Evolutionary conservation across 2,888 invertebrate genomes (phyloP).

Genomic region (Drosophila seclusa): DNA sequence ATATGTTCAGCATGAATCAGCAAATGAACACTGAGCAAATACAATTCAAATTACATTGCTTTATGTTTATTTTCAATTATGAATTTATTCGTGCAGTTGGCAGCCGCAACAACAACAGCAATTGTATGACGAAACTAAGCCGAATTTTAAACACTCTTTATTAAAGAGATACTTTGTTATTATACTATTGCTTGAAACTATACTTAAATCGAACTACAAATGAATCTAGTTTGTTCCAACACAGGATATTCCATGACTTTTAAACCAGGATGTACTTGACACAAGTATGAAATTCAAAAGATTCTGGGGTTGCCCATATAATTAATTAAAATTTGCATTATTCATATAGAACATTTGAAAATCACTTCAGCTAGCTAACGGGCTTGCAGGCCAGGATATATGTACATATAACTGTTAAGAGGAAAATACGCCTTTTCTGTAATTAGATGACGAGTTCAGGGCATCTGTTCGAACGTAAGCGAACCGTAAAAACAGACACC

Average conservation of each 20-base stretch:
- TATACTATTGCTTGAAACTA: neutral
- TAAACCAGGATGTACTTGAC: neutral
- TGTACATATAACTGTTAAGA: conserved; percentile 20
- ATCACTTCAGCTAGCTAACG: neutral
- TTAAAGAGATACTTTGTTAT: neutral
- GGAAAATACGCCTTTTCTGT: conserved; percentile 58
- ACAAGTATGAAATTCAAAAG: neutral
- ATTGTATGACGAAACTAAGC: neutral
- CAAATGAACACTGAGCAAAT: conserved; percentile 31
- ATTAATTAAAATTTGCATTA: neutral
- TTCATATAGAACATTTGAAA: neutral
- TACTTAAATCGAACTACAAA: neutral
- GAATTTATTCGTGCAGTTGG: conserved; percentile 47
- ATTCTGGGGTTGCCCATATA: neutral
- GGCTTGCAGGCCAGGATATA: neutral
- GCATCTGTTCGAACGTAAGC: conserved; percentile 71
- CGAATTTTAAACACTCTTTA: conserved; percentile 21
- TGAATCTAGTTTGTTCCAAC: neutral
- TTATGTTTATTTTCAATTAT: conserved; percentile 75
- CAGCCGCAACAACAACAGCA: conserved; percentile 21
- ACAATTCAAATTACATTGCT: conserved; percentile 42
- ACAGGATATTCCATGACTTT: neutral
- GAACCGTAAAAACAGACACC: conserved; percentile 72
- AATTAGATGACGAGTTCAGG: conserved; percentile 71
- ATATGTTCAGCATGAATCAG: neutral